Percentiles rank a stretch among this genome's conserved stretches.
Evolutionary conservation across 2,113 vertebrate genomes (phyloP).

Genomic region (Myotis yumanensis): DNA sequence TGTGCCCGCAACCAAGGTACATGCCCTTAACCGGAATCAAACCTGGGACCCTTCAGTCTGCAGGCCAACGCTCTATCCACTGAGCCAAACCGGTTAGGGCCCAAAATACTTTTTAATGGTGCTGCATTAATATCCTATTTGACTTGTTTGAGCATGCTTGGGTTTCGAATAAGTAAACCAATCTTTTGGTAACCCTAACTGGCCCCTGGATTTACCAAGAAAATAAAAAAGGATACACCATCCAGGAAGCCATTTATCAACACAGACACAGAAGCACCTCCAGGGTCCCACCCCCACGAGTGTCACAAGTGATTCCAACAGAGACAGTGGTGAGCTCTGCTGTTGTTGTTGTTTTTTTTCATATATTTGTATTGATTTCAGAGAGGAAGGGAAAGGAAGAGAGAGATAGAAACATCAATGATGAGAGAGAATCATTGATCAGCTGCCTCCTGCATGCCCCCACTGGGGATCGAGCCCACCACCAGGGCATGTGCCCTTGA

Average conservation of each 20-base stretch:
- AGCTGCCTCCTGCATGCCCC: too few relatives aligned
- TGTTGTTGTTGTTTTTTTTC: not conserved
- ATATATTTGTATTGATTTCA: too few relatives aligned
- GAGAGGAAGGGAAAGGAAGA: too few relatives aligned
- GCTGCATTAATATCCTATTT: not conserved
- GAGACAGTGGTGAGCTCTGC: slow-evolving; percentile 62
- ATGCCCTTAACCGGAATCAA: too few relatives aligned
- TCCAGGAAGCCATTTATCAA: not conserved
- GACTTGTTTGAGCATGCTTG: not conserved
- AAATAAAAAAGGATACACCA: not conserved
- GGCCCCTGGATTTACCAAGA: not conserved
- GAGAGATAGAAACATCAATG: too few relatives aligned
- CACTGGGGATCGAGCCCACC: too few relatives aligned
- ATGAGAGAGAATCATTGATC: too few relatives aligned
- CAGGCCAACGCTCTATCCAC: too few relatives aligned
- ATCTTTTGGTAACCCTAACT: not conserved
- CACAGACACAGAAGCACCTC: not conserved
- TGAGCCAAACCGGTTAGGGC: too few relatives aligned
- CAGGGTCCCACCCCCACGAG: not conserved
- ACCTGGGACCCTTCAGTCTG: too few relatives aligned
- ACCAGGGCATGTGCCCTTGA: too few relatives aligned
- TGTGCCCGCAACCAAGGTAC: too few relatives aligned
- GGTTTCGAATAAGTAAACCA: not conserved
- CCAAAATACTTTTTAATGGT: not conserved
- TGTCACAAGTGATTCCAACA: slow-evolving; percentile 77